A percentile compares a stretch with the other conserved stretches of the same genome.
Conservation (phyloP, 2,888 invertebrate species). For the Spisula subtruncata region DNA sequence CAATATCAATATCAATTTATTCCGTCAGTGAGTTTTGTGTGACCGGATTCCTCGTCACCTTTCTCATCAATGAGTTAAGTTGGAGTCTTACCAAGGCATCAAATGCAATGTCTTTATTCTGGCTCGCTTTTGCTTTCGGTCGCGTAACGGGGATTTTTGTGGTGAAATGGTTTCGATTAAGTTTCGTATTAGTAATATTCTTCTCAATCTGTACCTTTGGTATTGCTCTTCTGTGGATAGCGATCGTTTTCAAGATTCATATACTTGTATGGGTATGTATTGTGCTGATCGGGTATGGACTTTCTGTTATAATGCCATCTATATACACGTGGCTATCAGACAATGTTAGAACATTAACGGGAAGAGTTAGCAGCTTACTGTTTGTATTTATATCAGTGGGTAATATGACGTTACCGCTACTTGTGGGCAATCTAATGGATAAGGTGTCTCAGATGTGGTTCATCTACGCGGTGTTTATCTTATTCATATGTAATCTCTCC, state of each 20-base stretch:
- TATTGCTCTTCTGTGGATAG: constrained; percentile 64
- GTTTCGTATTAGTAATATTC: constrained; percentile 14
- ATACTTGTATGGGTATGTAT: constrained; percentile 48
- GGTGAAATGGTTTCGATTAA: constrained; percentile 12
- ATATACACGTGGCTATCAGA: not conserved
- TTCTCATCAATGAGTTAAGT: constrained; percentile 15
- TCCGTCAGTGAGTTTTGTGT: constrained; percentile 38
- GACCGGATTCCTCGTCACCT: constrained; percentile 39
- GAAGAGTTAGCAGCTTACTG: not conserved
- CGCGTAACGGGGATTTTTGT: constrained; percentile 24
- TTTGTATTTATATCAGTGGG: not conserved
- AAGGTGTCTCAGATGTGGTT: constrained; percentile 70
- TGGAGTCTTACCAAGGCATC: constrained; percentile 40
- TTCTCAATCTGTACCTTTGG: constrained; percentile 36
- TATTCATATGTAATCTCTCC: not conserved
- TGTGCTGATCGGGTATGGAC: not conserved
- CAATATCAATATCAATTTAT: constrained; percentile 31
- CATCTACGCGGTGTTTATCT: constrained; percentile 60
- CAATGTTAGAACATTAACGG: not conserved
- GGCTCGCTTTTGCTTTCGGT: constrained; percentile 44
- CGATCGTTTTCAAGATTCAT: constrained; percentile 56
- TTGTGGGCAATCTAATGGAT: constrained; percentile 77
- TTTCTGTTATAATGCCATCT: not conserved
- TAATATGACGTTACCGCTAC: not conserved
- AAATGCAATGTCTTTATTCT: constrained; percentile 26